Evolutionary conservation across 1,140 invertebrate species (phyloP), one percentile per base, ranked within the genome.

Genomic region (Saccostrea cuccullata): DNA sequence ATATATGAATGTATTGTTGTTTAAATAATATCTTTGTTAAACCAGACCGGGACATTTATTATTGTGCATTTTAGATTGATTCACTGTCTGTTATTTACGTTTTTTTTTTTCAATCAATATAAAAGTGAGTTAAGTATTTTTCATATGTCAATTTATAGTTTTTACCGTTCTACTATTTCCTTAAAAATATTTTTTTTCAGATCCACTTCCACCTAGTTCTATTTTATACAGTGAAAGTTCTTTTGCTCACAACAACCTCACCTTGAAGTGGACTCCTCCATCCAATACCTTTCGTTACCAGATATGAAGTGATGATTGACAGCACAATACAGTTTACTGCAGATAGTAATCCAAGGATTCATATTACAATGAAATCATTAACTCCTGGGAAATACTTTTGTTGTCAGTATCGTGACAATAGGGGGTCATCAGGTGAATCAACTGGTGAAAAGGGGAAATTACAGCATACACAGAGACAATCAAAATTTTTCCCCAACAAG

Each of bases 221-320:
- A 64, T 64, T 20, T n/a, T 2, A 17, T 4, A 1, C n/a, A 64
- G 2, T n/a, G 47, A 47, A 47, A 64, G 58, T 64, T 17, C 17
- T 20, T 64, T 64, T 20, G 58, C 58, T 20, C 17, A 17, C 6
- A 17, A 64, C n/a, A 20, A 64, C 17, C n/a, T 64, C 17, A 64
- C 1, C 17, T 20, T 64, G 3, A 64, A n/a, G 5, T 64, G 58
- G 58, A 64, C 58, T n/a, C 58, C 15, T 6, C 58, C 58, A 64
- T 20, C n/a, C n/a, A 20, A 64, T 64, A 64, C 58, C 17, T 17
- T n/a, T 64, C 5, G 58, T 64, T n/a, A 64, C 58, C 17, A 64
- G n/a, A 64, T 64, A 64, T 64, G 58, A 64, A 17, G 58, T 64
- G 58, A 64, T n/a, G n/a, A 64, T 64, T 64, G 58, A 64, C n/a